Conservation (phyloP, 2,888 invertebrate species). For the Cyrtodaria siliqua region DNA sequence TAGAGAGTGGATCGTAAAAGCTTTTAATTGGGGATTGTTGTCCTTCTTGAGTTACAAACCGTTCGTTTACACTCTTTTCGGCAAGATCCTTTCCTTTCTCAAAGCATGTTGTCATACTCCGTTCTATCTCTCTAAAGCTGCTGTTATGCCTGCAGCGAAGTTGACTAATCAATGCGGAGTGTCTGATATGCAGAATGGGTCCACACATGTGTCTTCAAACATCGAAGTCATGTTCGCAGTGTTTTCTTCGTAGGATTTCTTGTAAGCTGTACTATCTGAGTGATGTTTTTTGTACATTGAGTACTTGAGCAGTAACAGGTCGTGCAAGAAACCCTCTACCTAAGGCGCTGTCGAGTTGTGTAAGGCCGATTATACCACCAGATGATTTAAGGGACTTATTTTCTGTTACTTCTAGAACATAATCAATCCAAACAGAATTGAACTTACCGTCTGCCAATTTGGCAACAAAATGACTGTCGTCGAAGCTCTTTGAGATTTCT, state of each 20-base stretch:
- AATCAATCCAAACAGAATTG: no score
- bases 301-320: neutral
- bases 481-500: neutral
- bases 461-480: neutral
- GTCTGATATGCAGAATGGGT: slow-evolving; percentile 5
- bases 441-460: slow-evolving; percentile 6
- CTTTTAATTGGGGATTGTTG: neutral
- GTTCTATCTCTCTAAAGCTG: slow-evolving; percentile 1
- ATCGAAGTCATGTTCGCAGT: neutral
- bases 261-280: neutral
- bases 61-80: slow-evolving; percentile 1
- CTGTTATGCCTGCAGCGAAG: slow-evolving; percentile 10
- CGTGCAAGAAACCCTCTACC: no score
- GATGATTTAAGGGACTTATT: slow-evolving; percentile 33
- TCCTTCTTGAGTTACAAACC: slow-evolving; percentile 5
- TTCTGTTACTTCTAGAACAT: slow-evolving; percentile 26
- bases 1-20: slow-evolving; percentile 15
- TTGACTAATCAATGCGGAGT: neutral
- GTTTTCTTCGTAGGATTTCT: neutral
- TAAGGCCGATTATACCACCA: slow-evolving; percentile 37
- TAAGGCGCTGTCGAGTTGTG: slow-evolving; percentile 12
- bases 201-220: slow-evolving; percentile 7
- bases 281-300: neutral
- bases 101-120: neutral
- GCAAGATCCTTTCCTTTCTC: neutral